phyloP scores from a whole-genome alignment of 2,888 invertebrate species.

The Thymelicus sylvestris region DNA sequence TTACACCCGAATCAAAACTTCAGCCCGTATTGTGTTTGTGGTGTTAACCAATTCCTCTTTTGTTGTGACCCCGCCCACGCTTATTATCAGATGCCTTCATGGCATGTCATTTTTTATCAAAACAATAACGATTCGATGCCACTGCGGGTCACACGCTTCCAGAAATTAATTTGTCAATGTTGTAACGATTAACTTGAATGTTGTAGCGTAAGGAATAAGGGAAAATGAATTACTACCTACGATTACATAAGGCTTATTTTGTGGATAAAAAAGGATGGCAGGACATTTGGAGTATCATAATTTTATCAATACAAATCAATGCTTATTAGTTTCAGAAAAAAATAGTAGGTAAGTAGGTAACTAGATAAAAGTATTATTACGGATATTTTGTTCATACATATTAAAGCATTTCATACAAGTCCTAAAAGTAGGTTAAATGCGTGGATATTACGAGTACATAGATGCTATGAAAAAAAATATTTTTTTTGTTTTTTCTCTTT shows the following conservation, averaged over 20 bases:
- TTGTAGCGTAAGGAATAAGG: not conserved
- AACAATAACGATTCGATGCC: slow-evolving; percentile 75
- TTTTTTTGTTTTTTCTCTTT: not conserved
- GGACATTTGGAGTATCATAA: no score
- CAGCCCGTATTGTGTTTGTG: slow-evolving; percentile 70
- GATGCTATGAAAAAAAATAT: not conserved
- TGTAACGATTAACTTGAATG: slow-evolving; percentile 60
- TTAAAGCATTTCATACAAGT: no score
- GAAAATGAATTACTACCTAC: no score
- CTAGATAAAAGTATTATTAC: no score
- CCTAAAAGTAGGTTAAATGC: not conserved
- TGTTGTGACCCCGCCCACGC: slow-evolving; percentile 77
- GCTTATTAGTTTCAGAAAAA: no score
- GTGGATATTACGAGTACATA: not conserved
- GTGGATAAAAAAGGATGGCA: no score
- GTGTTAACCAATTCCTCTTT: slow-evolving; percentile 81
- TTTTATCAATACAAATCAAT: no score
- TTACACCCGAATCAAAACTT: slow-evolving; percentile 80
- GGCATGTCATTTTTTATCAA: slow-evolving; percentile 84
- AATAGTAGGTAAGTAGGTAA: no score
- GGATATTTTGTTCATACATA: no score
- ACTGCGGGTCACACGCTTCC: slow-evolving; percentile 60
- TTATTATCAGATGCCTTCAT: slow-evolving; percentile 80
- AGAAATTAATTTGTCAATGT: slow-evolving; percentile 67
- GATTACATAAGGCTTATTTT: no score